Evolutionary conservation across 1,140 invertebrate genomes (phyloP), one percentile per base, ranked within the genome.

Genomic region (Drosophila nasuta): DNA sequence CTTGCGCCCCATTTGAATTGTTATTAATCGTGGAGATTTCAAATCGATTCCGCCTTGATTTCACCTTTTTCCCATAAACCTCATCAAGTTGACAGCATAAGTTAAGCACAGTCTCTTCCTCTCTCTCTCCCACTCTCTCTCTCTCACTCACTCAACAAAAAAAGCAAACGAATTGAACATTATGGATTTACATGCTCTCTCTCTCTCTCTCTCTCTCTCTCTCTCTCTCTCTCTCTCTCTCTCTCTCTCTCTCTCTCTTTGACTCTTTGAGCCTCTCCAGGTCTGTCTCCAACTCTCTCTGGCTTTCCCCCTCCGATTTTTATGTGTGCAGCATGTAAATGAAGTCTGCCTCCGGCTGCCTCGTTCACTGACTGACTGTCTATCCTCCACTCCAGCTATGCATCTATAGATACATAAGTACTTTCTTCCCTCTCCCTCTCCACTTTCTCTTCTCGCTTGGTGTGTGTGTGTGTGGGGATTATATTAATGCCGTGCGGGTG

Each of bases 401-500:
- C 62, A 73, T 57, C 70, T 59, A 38, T 67, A 20, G 38, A 63
- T 35, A 28, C 35, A 33, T 45, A 64, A 46, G 45, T 59, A 63
- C 59, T 75, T 46, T 41, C 56, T 30, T 51, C 41, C 52, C 43
- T 17, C 56, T 43, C 33, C 49, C 20, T 45, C 25, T 51, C 13
- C 30, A 51, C 57, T 43, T 10, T 38, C 35, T 38, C 35, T 10
- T 38, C 35, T 2, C 5, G 41, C 59, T 70, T 10, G 25, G 56
- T 13, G 35, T 43, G 20, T 25, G 20, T 57, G 51, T 57, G 56
- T 13, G 35, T 43, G 35, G 59, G 79, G 77, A 83, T 83, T 83
- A 72, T 81, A 85, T 75, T 72, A 85, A 85, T 85, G 77, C 52
- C 51, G 52, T 78, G 66, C 49, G 77, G 70, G 77, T 78, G 75